Evolutionary conservation across 2,797 vertebrate species (phyloP).

Genomic region (Molossus alvarezi): DNA sequence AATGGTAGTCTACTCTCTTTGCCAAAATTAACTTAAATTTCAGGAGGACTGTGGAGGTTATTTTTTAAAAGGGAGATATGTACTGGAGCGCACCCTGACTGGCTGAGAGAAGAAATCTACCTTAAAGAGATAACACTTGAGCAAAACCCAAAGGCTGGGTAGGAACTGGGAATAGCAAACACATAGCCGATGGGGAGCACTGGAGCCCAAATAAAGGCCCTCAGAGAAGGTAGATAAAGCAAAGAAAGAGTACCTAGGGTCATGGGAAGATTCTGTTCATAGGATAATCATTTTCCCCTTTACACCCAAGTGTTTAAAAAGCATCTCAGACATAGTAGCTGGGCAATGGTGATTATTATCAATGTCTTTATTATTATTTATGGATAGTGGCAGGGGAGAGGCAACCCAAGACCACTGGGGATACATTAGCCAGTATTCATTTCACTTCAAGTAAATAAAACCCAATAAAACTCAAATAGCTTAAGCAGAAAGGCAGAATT

Average conservation of each 20-base stretch:
- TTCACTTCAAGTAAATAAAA: background rate
- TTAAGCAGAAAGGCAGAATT: background rate
- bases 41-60: background rate
- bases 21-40: conserved; percentile 17
- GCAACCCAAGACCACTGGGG: background rate
- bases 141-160: background rate
- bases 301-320: background rate
- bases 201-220: background rate
- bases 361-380: background rate
- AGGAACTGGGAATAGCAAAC: background rate
- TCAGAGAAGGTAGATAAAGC: background rate
- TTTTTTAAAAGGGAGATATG: background rate
- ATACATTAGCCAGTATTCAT: background rate
- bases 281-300: background rate
- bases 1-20: background rate
- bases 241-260: background rate
- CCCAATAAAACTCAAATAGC: background rate
- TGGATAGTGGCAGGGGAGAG: background rate
- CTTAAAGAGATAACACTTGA: conserved; percentile 6
- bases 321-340: background rate
- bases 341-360: background rate
- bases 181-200: background rate
- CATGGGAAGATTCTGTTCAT: background rate
- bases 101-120: background rate
- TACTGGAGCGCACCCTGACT: background rate